These are phyloP conservation scores for Halocynthia roretzi DNA, from an alignment of 23 tunicate genomes.

Conservation along the genomic window DNA sequence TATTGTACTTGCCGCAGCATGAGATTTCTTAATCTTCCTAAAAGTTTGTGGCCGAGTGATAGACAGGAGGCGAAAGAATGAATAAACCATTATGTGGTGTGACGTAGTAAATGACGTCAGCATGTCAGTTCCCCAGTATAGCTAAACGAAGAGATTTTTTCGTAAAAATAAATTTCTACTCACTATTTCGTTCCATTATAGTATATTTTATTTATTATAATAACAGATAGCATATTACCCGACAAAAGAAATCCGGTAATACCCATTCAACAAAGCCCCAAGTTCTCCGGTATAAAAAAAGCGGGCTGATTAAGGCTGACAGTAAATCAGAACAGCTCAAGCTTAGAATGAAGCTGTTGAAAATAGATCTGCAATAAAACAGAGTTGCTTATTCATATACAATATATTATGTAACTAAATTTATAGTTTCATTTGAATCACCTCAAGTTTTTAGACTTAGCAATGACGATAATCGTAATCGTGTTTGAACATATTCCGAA, in stretches of 20 bases:
- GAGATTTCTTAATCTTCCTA: conserved; percentile 2
- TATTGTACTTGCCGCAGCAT: conserved; percentile 7
- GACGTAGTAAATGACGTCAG: conserved; percentile 15
- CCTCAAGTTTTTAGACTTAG: no score
- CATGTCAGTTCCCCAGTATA: conserved; percentile 17
- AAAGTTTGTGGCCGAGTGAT: conserved; percentile 5
- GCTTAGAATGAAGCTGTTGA: conserved; percentile 17
- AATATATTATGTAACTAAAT: no score
- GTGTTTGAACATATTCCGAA: no score
- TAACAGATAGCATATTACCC: neutral
- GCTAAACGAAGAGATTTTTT: neutral
- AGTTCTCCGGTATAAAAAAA: conserved; percentile 12
- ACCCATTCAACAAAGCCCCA: conserved; percentile 12
- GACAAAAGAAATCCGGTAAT: conserved; percentile 5
- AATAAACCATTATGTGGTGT: conserved; percentile 1
- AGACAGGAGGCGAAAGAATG: conserved; percentile 4
- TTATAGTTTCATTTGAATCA: no score
- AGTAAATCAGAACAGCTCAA: conserved; percentile 3
- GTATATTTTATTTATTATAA: neutral
- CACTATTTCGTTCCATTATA: neutral
- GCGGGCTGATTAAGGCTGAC: conserved; percentile 6
- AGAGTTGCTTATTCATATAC: no score
- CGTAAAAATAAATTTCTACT: neutral
- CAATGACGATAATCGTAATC: no score
- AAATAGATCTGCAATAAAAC: neutral